Evolutionary conservation across 2,888 invertebrate species (phyloP).

Genomic region (Drosophila ustulata): DNA sequence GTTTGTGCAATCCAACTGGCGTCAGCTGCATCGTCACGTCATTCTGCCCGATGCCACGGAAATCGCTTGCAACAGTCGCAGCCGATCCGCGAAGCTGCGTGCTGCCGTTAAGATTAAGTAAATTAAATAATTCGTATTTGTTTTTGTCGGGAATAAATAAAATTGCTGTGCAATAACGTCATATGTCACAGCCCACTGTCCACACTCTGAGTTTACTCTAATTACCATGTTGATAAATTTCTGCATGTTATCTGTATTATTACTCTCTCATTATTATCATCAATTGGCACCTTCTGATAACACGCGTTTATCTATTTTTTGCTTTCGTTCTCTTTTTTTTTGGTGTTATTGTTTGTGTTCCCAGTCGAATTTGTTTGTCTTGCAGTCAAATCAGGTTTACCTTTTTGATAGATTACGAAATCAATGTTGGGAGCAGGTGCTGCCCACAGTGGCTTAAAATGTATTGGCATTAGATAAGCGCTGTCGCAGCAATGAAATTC

Average conservation of each 20-base stretch:
- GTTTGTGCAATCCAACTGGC: constrained; percentile 90
- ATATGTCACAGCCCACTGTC: background rate
- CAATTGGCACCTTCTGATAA: constrained; percentile 69
- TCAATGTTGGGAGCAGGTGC: constrained; percentile 30
- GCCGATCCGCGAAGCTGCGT: constrained; percentile 95
- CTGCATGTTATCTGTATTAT: constrained; percentile 27
- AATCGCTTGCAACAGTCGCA: constrained; percentile 91
- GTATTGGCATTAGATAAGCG: background rate
- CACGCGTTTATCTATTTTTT: constrained; percentile 40
- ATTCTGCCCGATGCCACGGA: constrained; percentile 90
- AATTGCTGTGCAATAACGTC: constrained; percentile 11
- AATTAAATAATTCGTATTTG: constrained; percentile 13
- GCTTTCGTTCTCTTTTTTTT: constrained; percentile 6
- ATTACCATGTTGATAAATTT: constrained; percentile 32
- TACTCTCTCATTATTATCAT: constrained; percentile 45
- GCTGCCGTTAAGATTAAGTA: constrained; percentile 90
- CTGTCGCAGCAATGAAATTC: background rate
- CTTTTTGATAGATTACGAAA: constrained; percentile 56
- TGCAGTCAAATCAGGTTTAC: constrained; percentile 31
- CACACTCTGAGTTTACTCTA: constrained; percentile 10
- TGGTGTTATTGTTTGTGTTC: constrained; percentile 40
- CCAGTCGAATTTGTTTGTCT: constrained; percentile 43
- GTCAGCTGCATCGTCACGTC: constrained; percentile 92
- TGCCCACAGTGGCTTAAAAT: constrained; percentile 25
- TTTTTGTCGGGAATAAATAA: constrained; percentile 54